A percentile compares a stretch with the other conserved stretches of the same genome.
These are phyloP conservation scores for Cebidichthys violaceus DNA, from an alignment of 2,113 vertebrate species.

Conservation along the genomic window DNA sequence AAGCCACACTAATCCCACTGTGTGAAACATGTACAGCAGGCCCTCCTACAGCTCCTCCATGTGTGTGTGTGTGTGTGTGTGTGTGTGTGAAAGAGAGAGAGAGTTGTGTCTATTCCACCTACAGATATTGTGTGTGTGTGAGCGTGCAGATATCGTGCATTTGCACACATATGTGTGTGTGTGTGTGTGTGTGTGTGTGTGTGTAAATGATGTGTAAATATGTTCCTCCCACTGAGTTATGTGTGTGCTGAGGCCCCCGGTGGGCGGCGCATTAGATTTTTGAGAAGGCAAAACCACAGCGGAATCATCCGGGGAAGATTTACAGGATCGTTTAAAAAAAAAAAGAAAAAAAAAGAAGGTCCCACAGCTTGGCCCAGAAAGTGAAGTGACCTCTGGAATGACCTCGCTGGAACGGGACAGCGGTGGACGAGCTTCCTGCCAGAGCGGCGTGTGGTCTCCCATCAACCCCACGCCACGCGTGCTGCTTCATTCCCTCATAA, in stretches of 20 bases:
- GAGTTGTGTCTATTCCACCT: conserved; percentile 66
- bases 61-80: conserved; percentile 40
- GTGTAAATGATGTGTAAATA: conserved; percentile 65
- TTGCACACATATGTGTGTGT: conserved; percentile 25
- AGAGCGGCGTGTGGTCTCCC: conserved; percentile 53
- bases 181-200: conserved; percentile 28
- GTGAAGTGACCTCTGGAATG: conserved; percentile 30
- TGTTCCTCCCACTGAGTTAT: conserved; percentile 80
- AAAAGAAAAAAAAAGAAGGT: background rate
- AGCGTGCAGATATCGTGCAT: conserved; percentile 44
- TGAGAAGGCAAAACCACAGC: conserved; percentile 52
- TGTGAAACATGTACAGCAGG: conserved; percentile 80
- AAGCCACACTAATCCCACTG: conserved; percentile 82
- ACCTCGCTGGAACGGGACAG: conserved; percentile 39
- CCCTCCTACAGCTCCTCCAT: conserved; percentile 77
- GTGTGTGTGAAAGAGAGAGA: conserved; percentile 20
- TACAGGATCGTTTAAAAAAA: conserved; percentile 42
- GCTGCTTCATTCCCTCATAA: conserved; percentile 25
- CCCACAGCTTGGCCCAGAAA: conserved; percentile 23
- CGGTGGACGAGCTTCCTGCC: conserved; percentile 15
- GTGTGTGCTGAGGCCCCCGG: conserved; percentile 66
- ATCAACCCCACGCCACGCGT: conserved; percentile 29
- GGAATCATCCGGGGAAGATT: conserved; percentile 53
- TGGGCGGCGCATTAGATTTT: conserved; percentile 73
- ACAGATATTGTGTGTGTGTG: conserved; percentile 33